Conservation (phyloP, 1,140 invertebrate genomes). For the Drosophila hydei region DNA sequence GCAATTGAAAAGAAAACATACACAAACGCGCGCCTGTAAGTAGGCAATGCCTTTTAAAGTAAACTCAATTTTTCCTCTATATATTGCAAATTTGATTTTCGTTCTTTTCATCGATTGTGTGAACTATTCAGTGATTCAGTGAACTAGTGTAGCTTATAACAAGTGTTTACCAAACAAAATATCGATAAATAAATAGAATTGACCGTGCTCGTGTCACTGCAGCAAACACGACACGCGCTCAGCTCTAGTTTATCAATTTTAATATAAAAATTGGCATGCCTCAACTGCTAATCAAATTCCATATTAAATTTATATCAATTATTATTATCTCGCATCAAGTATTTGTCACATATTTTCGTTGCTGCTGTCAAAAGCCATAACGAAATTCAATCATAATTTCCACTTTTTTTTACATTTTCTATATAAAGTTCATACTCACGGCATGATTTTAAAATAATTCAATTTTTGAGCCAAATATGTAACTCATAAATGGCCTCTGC, state of each 20-base stretch:
- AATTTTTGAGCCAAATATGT: conserved; percentile 15
- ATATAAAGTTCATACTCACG: conserved; percentile 6
- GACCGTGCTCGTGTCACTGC: not conserved
- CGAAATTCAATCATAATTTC: conserved; percentile 24
- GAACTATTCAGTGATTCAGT: too few relatives aligned
- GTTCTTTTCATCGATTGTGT: not conserved
- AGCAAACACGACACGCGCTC: not conserved
- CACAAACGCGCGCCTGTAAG: conserved; percentile 50
- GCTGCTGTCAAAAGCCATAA: not conserved
- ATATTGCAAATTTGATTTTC: not conserved
- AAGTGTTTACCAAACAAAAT: not conserved
- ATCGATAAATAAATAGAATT: not conserved
- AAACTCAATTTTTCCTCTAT: not conserved
- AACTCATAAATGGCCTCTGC: not conserved
- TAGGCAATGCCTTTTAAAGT: conserved; percentile 41
- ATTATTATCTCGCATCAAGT: not conserved
- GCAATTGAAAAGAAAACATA: conserved; percentile 12
- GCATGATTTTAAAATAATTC: conserved; percentile 26
- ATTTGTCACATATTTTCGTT: conserved; percentile 4
- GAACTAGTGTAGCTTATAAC: too few relatives aligned
- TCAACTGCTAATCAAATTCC: not conserved
- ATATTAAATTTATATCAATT: not conserved
- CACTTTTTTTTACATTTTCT: conserved; percentile 1
- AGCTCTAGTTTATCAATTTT: not conserved
- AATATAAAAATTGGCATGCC: not conserved